Conservation (phyloP, 2,113 vertebrate genomes). For the Menura novaehollandiae region DNA sequence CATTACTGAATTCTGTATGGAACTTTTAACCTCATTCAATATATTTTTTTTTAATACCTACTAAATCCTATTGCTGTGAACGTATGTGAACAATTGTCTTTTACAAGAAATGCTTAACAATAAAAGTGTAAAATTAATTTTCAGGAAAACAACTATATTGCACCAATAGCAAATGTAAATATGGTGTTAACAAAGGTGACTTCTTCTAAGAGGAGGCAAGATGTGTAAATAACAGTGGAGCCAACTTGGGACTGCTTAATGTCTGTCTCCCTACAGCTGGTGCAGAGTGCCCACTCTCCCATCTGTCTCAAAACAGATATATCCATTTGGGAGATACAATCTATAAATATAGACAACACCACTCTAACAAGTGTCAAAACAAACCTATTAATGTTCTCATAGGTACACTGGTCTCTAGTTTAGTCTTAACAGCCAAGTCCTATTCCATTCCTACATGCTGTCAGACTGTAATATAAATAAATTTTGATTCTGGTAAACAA, state of each 20-base stretch:
- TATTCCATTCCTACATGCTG: neutral
- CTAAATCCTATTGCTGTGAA: neutral
- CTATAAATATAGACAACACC: neutral
- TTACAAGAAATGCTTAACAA: neutral
- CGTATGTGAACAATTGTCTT: neutral
- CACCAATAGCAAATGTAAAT: neutral
- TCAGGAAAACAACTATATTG: neutral
- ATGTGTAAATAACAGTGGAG: conserved; percentile 4
- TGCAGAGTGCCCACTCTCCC: conserved; percentile 47
- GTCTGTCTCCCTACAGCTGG: conserved; percentile 19
- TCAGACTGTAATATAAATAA: neutral
- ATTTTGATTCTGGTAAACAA: neutral
- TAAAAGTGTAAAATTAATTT: neutral
- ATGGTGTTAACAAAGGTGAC: neutral
- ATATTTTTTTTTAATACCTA: neutral
- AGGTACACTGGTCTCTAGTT: neutral
- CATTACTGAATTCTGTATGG: neutral
- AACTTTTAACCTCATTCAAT: neutral
- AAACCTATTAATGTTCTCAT: conserved; percentile 20
- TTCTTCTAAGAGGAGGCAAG: conserved; percentile 20
- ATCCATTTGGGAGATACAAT: neutral
- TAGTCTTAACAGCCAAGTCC: neutral
- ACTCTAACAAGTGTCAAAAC: neutral
- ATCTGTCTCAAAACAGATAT: conserved; percentile 43
- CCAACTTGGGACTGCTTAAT: neutral